Percentiles rank a stretch among this genome's conserved stretches.
These are phyloP conservation scores for Ptychobarbus kaznakovi DNA, from an alignment of 2,797 vertebrate genomes.

Conservation along the genomic window DNA sequence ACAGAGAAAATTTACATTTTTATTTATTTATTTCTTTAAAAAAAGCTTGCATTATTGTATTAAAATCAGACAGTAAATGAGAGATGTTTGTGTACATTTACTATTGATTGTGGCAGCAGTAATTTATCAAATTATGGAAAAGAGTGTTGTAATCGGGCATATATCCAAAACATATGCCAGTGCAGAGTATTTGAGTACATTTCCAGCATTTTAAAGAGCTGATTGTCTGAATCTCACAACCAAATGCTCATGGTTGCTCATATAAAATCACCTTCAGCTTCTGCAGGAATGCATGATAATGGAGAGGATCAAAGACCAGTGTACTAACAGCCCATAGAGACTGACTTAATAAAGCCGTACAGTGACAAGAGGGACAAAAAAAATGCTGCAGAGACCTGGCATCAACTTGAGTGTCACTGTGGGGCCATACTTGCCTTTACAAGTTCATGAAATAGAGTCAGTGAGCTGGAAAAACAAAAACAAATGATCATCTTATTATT, in stretches of 20 bases:
- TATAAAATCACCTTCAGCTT: neutral
- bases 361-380: conserved; percentile 50
- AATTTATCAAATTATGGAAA: neutral
- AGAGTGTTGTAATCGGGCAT: neutral
- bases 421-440: neutral
- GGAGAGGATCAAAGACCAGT: conserved; percentile 28
- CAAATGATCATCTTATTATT: neutral
- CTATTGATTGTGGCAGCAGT: neutral
- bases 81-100: neutral
- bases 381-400: conserved; percentile 38
- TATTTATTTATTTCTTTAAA: too few relatives aligned
- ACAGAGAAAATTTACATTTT: neutral
- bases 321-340: conserved; percentile 64
- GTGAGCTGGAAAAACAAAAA: too few relatives aligned
- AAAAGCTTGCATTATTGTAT: neutral
- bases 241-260: neutral
- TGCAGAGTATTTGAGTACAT: too few relatives aligned
- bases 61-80: neutral
- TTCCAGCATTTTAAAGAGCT: too few relatives aligned
- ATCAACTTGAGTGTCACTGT: conserved; percentile 14
- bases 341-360: conserved; percentile 70
- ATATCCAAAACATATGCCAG: neutral
- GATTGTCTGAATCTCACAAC: too few relatives aligned
- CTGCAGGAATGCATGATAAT: neutral
- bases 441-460: neutral